Evolutionary conservation across 2,888 invertebrate genomes (phyloP), one percentile per base, ranked within the genome.

Genomic region (Zaprionus lineosus): DNA sequence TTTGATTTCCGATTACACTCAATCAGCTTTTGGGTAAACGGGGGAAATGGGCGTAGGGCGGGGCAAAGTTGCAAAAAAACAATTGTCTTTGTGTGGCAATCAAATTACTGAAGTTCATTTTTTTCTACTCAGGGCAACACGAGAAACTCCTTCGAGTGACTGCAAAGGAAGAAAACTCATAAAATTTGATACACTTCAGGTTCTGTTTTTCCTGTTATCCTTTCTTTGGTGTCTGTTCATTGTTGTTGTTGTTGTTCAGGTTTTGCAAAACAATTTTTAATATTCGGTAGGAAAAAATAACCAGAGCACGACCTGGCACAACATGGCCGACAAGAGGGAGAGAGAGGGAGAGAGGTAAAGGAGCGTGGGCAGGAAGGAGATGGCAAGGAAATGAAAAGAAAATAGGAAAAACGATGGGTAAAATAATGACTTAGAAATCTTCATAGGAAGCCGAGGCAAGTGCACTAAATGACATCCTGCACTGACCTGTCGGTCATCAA

Each of bases 401-500:
- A 33, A 9, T 28, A n/a, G 14, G n/a, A n/a, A 31, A 28, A 11
- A 26, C 12, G 33, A 39, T 12, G 56, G 28, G 36, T 34, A 59
- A 66, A 65, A 72, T 71, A 81, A 77, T 77, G 73, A 67, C 66
- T 53, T 39, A 28, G 62, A 67, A 79, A 47, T 65, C n/a, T n/a
- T 77, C 63, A 71, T 57, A 60, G 52, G 61, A 59, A 68, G 55
- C 60, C 57, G 73, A 68, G 76, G 41, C 53, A 60, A 83, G 62
- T 79, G 76, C 81, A 65, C 56, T 65, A 52, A 71, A 76, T 76
- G 84, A 76, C 84, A 76, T 75, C 62, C 73, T 64, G 78, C 47
- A 59, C 65, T 52, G 77, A 84, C 66, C 69, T 74, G 61, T 52
- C 61, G 67, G 63, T 84, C 67, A 74, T 74, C 61, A 48, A 58